Evolutionary conservation across 2,113 vertebrate genomes (phyloP).

Genomic region (Galemys pyrenaicus): DNA sequence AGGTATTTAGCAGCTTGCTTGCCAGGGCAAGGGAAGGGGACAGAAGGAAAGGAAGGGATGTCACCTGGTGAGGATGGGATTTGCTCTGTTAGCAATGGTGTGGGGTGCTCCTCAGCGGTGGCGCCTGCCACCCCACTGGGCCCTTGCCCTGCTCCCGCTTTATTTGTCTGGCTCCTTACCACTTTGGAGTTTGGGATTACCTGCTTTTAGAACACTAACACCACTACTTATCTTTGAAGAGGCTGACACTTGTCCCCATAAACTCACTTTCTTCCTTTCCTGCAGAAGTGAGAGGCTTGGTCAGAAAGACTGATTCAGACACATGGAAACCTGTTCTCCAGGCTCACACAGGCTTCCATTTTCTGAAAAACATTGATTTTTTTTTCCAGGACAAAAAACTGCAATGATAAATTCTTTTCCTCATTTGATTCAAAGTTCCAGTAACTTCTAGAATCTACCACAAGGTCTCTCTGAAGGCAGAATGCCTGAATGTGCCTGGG

Average conservation of each 20-base stretch:
- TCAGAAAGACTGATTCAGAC: neutral
- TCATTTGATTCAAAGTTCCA: neutral
- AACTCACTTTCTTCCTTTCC: neutral
- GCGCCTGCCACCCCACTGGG: neutral
- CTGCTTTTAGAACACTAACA: neutral
- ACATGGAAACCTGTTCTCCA: neutral
- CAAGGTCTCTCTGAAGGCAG: neutral
- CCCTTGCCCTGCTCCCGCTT: neutral
- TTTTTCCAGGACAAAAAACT: neutral
- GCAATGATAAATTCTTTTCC: neutral
- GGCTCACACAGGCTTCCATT: neutral
- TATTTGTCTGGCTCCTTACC: neutral
- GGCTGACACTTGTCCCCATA: neutral
- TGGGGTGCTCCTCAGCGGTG: neutral
- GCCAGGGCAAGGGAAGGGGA: neutral
- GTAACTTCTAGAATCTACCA: neutral
- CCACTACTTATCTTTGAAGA: slow-evolving; percentile 5
- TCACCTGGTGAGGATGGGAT: neutral
- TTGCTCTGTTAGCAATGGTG: neutral
- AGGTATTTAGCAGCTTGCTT: slow-evolving; percentile 78
- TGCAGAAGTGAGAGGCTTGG: neutral
- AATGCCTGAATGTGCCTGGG: too few species aligned
- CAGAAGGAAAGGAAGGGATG: neutral
- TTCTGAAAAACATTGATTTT: neutral
- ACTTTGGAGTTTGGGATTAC: neutral